Base-by-base conservation (phyloP, 2,113 vertebrate species). In the Clarias gariepinus region DNA sequence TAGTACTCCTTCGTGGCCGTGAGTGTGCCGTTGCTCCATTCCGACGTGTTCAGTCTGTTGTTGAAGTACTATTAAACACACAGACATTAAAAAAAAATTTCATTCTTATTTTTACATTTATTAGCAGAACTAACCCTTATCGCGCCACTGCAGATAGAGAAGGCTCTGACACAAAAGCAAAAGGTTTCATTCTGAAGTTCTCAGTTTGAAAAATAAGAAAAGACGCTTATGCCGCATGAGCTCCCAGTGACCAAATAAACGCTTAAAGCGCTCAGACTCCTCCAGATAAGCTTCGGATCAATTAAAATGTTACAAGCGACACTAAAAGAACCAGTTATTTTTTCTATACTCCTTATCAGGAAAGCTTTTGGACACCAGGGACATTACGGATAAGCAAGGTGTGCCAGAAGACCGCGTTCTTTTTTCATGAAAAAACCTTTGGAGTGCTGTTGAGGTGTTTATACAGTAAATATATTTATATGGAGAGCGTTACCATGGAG, bases 21-120 rank as follows among this genome's bases (percentile, higher is more conserved):
- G n/a, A 0, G 0, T 0, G 94, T 95, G 41, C 91, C 87, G 28
- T 96, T 96, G 87, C 60, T 71, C 81, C 0, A 77, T 58, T 91
- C 90, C 1, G 91, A 79, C 0, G 69, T 79, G 85, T 95, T 93
- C 0, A 98, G 92, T 33, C 96, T 93, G 0, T 60, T 73, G 86
- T 97, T 94, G 87, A 98, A 98, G 91, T 98, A 98, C 97, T 98
- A 28, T 9, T 12, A 47, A 36, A 84, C 33, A 57, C 15, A 73
- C 53, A 82, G 3, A 60, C 28, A 23, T 12, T 73, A 47, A 47
- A 9, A 6, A 47, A 41, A 41, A 9, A 0, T 47, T 47, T 47
- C 0, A 9, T 47, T 41, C 4, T 52, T 64, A 66, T n/a, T 55
- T 2, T 25, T 47, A 28, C 7, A 55, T 77, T 55, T 77, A 55